A percentile compares a stretch with the other conserved stretches of the same genome.
Evolutionary conservation across 2,888 invertebrate genomes (phyloP).

Genomic region (Mythimna albipuncta): DNA sequence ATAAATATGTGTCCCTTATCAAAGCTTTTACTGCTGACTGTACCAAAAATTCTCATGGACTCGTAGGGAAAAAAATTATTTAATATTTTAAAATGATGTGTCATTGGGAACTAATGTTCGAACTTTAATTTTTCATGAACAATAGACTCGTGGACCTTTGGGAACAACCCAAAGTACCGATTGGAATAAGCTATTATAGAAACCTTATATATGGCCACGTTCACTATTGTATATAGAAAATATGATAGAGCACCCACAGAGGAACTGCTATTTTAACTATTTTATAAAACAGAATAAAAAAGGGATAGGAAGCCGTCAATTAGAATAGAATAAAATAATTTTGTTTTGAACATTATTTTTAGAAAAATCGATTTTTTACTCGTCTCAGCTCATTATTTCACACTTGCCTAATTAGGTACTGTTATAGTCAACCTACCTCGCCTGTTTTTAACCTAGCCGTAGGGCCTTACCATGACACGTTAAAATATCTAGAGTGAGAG

Average conservation of each 20-base stretch:
- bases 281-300: background rate
- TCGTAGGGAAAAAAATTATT: no score
- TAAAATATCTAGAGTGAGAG: no score
- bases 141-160: no score
- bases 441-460: background rate
- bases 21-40: no score
- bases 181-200: background rate
- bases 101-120: no score
- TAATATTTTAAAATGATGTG: no score
- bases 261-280: slow-evolving; percentile 1
- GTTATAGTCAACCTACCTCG: background rate
- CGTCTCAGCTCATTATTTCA: background rate
- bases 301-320: background rate
- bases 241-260: background rate
- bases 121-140: no score
- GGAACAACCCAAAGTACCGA: slow-evolving; percentile 2
- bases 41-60: no score
- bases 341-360: background rate
- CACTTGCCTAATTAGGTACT: background rate
- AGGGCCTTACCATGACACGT: no score
- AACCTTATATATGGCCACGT: background rate
- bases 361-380: background rate
- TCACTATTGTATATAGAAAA: background rate
- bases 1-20: no score
- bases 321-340: background rate